Base-by-base conservation (phyloP, 1,140 invertebrate genomes). In the Drosophila kanapiae region DNA sequence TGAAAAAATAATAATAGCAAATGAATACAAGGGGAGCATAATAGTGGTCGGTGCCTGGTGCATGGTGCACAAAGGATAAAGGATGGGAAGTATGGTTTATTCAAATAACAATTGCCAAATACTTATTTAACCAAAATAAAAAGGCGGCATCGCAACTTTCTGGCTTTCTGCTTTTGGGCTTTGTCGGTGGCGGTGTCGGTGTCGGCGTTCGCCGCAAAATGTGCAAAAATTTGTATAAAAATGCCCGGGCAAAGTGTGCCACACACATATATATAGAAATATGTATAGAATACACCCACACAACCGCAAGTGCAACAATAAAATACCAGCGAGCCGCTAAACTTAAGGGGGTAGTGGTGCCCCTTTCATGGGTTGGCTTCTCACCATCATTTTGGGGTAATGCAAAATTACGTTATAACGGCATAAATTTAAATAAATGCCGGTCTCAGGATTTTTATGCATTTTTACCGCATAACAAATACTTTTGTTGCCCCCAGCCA, bases 401-500 rank as follows among this genome's bases (percentile, higher is more conserved):
- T 91, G 86, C 85, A 86, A 91, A 91, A 91, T 91, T 91, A 91
- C 86, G 86, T 91, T 90, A 90, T 90, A 92, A 91, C 90, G 91
- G 91, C 78, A 92, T 92, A 92, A 92, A 92, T 92, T 92, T 92
- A 92, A 92, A 92, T 92, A 92, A 92, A 92, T 92, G 91, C 86
- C 91, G 91, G 91, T 92, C 86, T 92, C 72, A 84, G 91, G 91
- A 92, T 92, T 92, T 92, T 92, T 92, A 92, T 92, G 86, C 91
- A 91, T 91, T 91, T 91, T 91, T 91, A 91, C 91, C 86, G 91
- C 91, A 91, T 91, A 91, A 91, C 90, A 91, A 91, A 91, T 91
- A 91, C 90, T 91, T 91, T 88, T 91, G 88, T 91, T 82, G 70
- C 71, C 51, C 35, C 70, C 43, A 49, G 69, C 82, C 80, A 82